phyloP scores from a whole-genome alignment of 2,888 invertebrate genomes.

The Erynnis tages region DNA sequence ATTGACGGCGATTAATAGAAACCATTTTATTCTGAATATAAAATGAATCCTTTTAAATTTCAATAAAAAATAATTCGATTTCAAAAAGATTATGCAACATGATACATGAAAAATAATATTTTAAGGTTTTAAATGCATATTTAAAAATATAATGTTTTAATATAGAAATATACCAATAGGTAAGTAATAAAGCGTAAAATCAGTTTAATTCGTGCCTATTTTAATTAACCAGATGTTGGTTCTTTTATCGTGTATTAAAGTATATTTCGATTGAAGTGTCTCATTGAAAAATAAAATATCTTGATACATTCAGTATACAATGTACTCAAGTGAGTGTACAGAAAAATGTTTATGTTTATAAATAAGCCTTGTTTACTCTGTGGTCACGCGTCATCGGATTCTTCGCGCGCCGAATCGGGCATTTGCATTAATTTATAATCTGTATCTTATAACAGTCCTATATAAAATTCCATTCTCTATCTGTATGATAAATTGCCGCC shows the following conservation, averaged over 20 bases:
- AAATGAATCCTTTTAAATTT: background rate
- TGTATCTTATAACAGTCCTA: slow-evolving; percentile 46
- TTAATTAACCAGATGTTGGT: too few species aligned
- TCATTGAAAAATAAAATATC: too few species aligned
- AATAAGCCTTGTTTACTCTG: slow-evolving; percentile 45
- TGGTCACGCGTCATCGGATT: slow-evolving; percentile 50
- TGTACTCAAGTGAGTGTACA: slow-evolving; percentile 10
- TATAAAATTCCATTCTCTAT: slow-evolving; percentile 43
- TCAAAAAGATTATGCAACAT: background rate
- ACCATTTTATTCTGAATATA: background rate
- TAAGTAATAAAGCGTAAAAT: too few species aligned
- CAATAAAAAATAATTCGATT: slow-evolving; percentile 1
- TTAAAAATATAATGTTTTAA: too few species aligned
- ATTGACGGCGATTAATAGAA: background rate
- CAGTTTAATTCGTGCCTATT: too few species aligned
- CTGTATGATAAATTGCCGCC: slow-evolving; percentile 50
- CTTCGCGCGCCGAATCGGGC: slow-evolving; percentile 42
- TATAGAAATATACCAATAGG: too few species aligned
- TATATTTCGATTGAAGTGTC: too few species aligned
- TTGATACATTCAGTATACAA: too few species aligned
- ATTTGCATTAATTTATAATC: slow-evolving; percentile 68
- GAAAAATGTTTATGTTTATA: slow-evolving; percentile 16
- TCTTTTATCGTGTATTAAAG: too few species aligned
- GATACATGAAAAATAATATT: background rate
- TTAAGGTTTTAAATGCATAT: too few species aligned